Conservation (phyloP, 2,113 vertebrate species). For the Pygoscelis adeliae region DNA sequence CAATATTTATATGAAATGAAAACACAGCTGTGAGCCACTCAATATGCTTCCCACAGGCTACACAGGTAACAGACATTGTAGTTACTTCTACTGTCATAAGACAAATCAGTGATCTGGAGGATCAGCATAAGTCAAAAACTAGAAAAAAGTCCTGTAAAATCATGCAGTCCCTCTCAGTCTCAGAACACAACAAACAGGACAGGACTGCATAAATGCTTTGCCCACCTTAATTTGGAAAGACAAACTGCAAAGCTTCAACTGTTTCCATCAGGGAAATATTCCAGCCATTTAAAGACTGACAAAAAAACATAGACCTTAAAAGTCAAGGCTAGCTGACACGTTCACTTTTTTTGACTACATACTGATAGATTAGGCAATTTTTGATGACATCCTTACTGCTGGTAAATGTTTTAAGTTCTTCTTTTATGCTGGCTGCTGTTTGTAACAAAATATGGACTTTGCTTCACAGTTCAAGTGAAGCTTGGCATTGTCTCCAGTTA, state of each 20-base stretch:
- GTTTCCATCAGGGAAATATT: background rate
- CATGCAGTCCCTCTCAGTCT: background rate
- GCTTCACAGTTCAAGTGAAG: background rate
- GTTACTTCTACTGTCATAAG: background rate
- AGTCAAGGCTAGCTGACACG: background rate
- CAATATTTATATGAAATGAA: background rate
- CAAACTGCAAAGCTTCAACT: background rate
- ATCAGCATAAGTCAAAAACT: background rate
- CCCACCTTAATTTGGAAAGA: background rate
- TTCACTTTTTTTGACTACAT: background rate
- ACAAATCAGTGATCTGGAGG: background rate
- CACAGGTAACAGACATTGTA: background rate
- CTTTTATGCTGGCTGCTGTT: background rate
- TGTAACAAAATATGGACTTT: background rate
- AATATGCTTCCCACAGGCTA: background rate
- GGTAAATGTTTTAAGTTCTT: background rate
- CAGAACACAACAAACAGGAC: background rate
- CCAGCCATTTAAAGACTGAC: background rate
- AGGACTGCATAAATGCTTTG: background rate
- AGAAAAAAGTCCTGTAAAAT: background rate
- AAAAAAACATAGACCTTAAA: background rate
- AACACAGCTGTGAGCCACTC: background rate
- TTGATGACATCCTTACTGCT: background rate
- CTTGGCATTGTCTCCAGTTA: background rate
- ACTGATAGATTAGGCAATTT: background rate